A percentile compares a stretch with the other conserved stretches of the same genome.
phyloP scores from a whole-genome alignment of 2,888 invertebrate genomes.

The Oxyteleia sp. region DNA sequence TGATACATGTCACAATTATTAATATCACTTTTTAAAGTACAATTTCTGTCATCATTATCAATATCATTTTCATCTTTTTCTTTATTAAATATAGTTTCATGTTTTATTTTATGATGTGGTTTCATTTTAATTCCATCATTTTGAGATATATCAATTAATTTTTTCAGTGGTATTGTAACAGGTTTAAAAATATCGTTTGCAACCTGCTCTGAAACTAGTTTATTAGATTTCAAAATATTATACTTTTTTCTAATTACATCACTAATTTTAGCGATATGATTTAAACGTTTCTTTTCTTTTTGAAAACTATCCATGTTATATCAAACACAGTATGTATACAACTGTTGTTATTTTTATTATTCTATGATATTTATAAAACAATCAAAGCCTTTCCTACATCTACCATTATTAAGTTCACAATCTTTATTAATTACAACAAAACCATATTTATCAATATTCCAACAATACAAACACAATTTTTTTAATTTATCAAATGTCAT shows the following conservation, averaged over 20 bases:
- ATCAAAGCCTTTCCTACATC: constrained; percentile 71
- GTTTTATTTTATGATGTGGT: too few species aligned
- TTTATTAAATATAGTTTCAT: constrained; percentile 1
- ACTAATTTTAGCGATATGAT: constrained; percentile 62
- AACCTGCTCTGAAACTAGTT: not conserved
- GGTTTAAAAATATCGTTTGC: constrained; percentile 24
- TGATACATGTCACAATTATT: not conserved
- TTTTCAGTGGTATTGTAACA: constrained; percentile 8
- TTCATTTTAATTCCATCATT: not conserved
- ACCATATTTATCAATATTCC: constrained; percentile 73
- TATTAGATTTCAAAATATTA: constrained; percentile 13
- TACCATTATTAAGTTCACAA: constrained; percentile 66
- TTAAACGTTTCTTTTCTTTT: constrained; percentile 23
- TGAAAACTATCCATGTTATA: constrained; percentile 41
- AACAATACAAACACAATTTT: constrained; percentile 71
- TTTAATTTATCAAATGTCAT: constrained; percentile 70
- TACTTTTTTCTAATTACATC: constrained; percentile 63
- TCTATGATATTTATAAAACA: constrained; percentile 52
- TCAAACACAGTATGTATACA: too few species aligned
- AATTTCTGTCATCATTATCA: constrained; percentile 1
- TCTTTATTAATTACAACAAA: constrained; percentile 76
- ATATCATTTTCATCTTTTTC: not conserved
- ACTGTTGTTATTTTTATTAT: constrained; percentile 6
- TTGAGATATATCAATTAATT: constrained; percentile 31
- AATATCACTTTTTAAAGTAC: constrained; percentile 1